Percentiles rank a stretch among this genome's conserved stretches.
phyloP scores from a whole-genome alignment of 2,797 vertebrate species.

The Denticeps clupeoides region DNA sequence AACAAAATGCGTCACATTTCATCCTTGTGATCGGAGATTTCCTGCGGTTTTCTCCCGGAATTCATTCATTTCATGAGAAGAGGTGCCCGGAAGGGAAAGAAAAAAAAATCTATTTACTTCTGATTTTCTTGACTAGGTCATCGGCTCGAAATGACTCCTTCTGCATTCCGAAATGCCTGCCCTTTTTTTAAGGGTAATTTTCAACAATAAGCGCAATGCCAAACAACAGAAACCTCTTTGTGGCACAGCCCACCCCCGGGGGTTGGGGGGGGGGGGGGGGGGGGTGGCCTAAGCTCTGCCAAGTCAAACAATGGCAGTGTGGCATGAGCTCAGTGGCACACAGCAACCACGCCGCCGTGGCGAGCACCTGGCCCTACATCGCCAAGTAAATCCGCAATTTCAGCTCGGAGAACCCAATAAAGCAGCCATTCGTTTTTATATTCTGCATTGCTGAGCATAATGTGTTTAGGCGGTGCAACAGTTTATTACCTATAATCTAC shows the following conservation, averaged over 20 bases:
- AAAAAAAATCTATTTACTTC: conserved; percentile 55
- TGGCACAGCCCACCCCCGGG: conserved; percentile 81
- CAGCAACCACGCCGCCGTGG: conserved; percentile 42
- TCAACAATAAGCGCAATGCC: conserved; percentile 85
- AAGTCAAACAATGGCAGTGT: conserved; percentile 86
- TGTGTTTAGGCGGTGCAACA: too few species aligned
- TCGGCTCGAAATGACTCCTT: conserved; percentile 76
- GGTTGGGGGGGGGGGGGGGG: conserved; percentile 82
- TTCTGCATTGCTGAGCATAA: too few species aligned
- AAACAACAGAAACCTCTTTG: conserved; percentile 93
- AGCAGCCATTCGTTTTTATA: too few species aligned
- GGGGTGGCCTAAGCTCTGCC: conserved; percentile 67
- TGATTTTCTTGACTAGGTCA: conserved; percentile 72
- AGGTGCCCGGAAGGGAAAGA: conserved; percentile 41
- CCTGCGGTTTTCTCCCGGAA: conserved; percentile 39
- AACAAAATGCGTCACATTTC: not conserved
- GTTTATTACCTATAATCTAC: too few species aligned
- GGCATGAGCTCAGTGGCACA: conserved; percentile 62
- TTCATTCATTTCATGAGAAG: conserved; percentile 11
- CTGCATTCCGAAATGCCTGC: conserved; percentile 76
- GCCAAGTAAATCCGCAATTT: conserved; percentile 63
- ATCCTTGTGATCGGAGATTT: conserved; percentile 2
- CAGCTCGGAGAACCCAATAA: too few species aligned
- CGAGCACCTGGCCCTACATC: conserved; percentile 63
- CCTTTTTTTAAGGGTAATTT: conserved; percentile 68